Evolutionary conservation across 2,888 invertebrate genomes (phyloP).

Genomic region (Caenorhabditis imperialis): DNA sequence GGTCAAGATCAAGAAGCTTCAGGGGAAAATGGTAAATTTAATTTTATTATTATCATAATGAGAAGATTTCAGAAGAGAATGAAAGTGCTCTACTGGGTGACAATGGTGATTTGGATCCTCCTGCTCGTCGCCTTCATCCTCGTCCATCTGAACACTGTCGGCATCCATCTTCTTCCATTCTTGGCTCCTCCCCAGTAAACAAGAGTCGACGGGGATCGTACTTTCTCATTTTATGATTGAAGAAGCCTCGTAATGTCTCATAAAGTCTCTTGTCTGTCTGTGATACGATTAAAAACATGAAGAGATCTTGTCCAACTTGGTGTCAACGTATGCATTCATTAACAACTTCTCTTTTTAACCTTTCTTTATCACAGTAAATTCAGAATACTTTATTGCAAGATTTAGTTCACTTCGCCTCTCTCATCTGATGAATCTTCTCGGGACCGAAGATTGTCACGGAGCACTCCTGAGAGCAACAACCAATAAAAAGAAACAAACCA

Average conservation of each 20-base stretch:
- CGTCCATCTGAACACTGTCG: conserved; percentile 30
- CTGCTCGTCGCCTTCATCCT: conserved; percentile 22
- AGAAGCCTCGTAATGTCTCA: too few species aligned
- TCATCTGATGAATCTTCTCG: background rate
- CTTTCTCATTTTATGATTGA: too few species aligned
- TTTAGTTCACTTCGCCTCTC: background rate
- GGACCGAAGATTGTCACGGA: conserved; percentile 6
- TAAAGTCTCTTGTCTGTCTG: too few species aligned
- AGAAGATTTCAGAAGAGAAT: conserved; percentile 16
- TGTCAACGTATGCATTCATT: too few species aligned
- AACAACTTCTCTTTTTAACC: too few species aligned
- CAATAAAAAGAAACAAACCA: too few species aligned
- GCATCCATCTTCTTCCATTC: conserved; percentile 33
- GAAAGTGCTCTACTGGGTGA: conserved; percentile 28
- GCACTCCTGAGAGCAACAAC: conserved; percentile 6
- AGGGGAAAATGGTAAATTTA: conserved; percentile 24
- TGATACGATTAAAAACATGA: too few species aligned
- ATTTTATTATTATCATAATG: background rate
- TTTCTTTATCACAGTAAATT: too few species aligned
- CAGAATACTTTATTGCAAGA: too few species aligned
- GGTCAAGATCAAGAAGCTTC: conserved; percentile 24
- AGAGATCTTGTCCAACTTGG: too few species aligned
- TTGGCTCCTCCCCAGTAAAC: too few species aligned
- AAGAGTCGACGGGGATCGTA: too few species aligned
- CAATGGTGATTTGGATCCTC: conserved; percentile 5